phyloP scores from a whole-genome alignment of 1,140 invertebrate genomes.

The Pararge aegeria region DNA sequence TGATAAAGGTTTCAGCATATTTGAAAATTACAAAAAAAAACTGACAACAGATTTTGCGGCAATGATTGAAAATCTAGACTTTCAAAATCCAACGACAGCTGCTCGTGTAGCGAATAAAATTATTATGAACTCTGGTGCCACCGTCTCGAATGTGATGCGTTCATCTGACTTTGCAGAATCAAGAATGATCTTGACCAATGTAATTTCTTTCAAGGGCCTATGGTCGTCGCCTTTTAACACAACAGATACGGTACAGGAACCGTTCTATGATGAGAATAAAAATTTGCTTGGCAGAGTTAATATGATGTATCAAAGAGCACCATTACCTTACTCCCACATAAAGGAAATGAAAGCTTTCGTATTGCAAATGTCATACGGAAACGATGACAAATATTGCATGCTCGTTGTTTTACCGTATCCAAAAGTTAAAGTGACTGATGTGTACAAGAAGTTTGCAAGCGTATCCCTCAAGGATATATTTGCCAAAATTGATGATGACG shows the following conservation, averaged over 20 bases:
- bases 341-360: slow-evolving; percentile 76
- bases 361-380: slow-evolving; percentile 80
- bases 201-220: slow-evolving; percentile 90
- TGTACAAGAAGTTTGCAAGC: slow-evolving; percentile 46
- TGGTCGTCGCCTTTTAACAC: slow-evolving; percentile 87
- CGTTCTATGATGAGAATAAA: slow-evolving; percentile 80
- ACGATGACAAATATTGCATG: slow-evolving; percentile 63
- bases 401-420: slow-evolving; percentile 53
- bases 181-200: slow-evolving; percentile 87
- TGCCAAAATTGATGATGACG: slow-evolving; percentile 61
- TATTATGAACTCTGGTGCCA: slow-evolving; percentile 54
- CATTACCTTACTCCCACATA: slow-evolving; percentile 76
- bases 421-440: slow-evolving; percentile 41
- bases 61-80: slow-evolving; percentile 53
- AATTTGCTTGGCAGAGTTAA: slow-evolving; percentile 75
- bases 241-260: slow-evolving; percentile 77
- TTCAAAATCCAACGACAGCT: slow-evolving; percentile 51
- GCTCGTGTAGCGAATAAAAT: slow-evolving; percentile 52
- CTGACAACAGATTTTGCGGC: slow-evolving; percentile 55
- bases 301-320: slow-evolving; percentile 81
- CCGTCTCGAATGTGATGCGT: slow-evolving; percentile 60
- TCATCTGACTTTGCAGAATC: slow-evolving; percentile 80
- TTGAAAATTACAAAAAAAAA: slow-evolving; percentile 37
- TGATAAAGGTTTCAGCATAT: slow-evolving; percentile 54
- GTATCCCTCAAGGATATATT: slow-evolving; percentile 60